Percentiles rank a stretch among this genome's conserved stretches.
These are phyloP conservation scores for Spodoptera littoralis DNA, from an alignment of 2,888 invertebrate species.

Conservation along the genomic window DNA sequence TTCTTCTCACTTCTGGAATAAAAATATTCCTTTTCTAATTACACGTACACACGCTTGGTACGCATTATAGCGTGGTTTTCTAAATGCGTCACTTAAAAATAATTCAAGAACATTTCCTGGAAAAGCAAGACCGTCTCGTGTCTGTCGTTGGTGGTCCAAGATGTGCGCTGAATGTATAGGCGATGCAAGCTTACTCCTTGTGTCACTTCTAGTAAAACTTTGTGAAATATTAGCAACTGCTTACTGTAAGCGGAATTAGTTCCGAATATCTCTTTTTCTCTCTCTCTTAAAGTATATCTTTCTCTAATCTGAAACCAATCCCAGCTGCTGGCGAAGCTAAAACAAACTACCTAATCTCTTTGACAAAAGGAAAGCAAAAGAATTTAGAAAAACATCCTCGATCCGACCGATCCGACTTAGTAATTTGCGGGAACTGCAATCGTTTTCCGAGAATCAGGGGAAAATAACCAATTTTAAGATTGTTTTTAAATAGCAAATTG, in stretches of 20 bases:
- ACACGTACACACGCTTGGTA: neutral
- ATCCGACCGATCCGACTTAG: neutral
- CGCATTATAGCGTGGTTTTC: slow-evolving; percentile 8
- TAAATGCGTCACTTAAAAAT: slow-evolving; percentile 16
- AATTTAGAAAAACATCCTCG: neutral
- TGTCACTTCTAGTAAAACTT: neutral
- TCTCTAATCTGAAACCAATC: neutral
- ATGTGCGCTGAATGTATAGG: slow-evolving; percentile 16
- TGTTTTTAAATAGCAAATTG: too few species aligned
- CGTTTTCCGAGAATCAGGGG: neutral
- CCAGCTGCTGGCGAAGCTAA: slow-evolving; percentile 2
- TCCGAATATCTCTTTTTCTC: too few species aligned
- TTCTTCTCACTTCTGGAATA: too few species aligned
- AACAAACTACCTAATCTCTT: slow-evolving; percentile 24
- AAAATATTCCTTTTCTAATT: slow-evolving; percentile 3
- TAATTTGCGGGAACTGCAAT: slow-evolving; percentile 1
- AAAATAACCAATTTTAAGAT: slow-evolving; percentile 7
- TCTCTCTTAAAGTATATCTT: neutral
- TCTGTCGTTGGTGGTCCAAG: slow-evolving; percentile 10
- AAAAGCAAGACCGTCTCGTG: slow-evolving; percentile 1
- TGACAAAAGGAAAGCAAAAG: slow-evolving; percentile 2
- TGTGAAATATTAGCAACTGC: too few species aligned
- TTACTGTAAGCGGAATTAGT: too few species aligned
- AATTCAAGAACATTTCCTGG: slow-evolving; percentile 18
- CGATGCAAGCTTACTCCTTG: neutral